These are phyloP conservation scores for Parnassius orleans DNA, from an alignment of 2,888 invertebrate genomes.

Conservation along the genomic window DNA sequence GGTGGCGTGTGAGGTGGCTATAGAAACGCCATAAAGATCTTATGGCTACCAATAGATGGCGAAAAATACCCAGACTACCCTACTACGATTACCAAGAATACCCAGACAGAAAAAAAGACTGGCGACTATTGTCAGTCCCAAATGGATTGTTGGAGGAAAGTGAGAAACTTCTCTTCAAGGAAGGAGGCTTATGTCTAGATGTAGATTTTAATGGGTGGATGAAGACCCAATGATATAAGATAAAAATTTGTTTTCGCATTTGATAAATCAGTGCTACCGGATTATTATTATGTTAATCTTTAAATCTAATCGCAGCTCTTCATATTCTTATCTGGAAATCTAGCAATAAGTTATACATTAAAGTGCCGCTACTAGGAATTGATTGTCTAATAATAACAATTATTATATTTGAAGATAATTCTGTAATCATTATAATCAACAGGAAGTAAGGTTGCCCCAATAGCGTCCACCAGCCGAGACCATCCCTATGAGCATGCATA, in stretches of 20 bases:
- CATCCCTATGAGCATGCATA: slow-evolving; percentile 89
- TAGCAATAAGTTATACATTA: slow-evolving; percentile 29
- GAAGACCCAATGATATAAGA: too few species aligned
- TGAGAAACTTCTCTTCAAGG: too few species aligned
- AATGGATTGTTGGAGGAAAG: too few species aligned
- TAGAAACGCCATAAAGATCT: too few species aligned
- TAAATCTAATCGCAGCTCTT: slow-evolving; percentile 37
- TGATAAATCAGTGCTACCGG: slow-evolving; percentile 36
- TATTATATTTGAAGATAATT: slow-evolving; percentile 19
- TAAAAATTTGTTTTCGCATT: slow-evolving; percentile 12
- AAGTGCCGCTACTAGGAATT: slow-evolving; percentile 44
- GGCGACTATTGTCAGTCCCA: too few species aligned
- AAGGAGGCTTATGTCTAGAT: too few species aligned
- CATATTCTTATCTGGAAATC: slow-evolving; percentile 33
- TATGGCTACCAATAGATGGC: too few species aligned
- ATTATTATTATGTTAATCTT: slow-evolving; percentile 29
- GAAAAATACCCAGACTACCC: too few species aligned
- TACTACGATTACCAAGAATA: too few species aligned
- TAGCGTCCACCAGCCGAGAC: slow-evolving; percentile 70
- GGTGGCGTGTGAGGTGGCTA: too few species aligned
- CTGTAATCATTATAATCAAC: slow-evolving; percentile 31
- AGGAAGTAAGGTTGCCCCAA: slow-evolving; percentile 59
- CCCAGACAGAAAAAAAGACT: too few species aligned
- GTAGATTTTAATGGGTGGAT: too few species aligned
- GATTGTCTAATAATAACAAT: slow-evolving; percentile 28